Percentiles rank a stretch among this genome's conserved stretches.
phyloP scores from a whole-genome alignment of 2,888 invertebrate genomes.

The Caenorhabditis panamensis region DNA sequence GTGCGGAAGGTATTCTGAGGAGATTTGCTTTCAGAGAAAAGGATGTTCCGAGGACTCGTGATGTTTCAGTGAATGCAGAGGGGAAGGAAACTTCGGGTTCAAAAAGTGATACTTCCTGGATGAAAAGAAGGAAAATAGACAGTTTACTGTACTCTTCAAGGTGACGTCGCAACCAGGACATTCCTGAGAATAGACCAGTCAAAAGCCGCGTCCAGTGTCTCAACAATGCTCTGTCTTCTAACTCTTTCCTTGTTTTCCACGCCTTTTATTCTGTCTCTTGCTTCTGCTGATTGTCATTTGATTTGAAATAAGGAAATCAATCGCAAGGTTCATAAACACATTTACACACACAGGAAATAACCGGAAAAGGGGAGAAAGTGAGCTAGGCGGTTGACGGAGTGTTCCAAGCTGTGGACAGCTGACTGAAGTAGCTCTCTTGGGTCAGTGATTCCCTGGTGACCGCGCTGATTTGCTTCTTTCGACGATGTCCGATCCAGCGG shows the following conservation, averaged over 20 bases:
- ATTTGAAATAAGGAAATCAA: background rate
- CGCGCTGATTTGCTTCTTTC: slow-evolving; percentile 16
- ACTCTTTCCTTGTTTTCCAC: background rate
- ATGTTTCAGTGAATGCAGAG: no score
- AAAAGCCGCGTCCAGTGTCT: no score
- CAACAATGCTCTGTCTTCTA: no score
- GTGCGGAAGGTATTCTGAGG: no score
- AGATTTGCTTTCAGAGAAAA: no score
- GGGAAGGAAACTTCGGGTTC: no score
- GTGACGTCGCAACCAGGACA: no score
- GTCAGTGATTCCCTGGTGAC: slow-evolving; percentile 29
- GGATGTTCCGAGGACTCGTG: no score
- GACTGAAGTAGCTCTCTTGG: slow-evolving; percentile 32
- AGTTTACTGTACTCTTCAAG: no score
- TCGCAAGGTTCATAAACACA: background rate
- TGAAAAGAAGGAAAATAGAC: no score
- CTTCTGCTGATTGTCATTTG: background rate
- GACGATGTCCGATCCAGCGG: slow-evolving; percentile 26
- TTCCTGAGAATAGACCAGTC: no score
- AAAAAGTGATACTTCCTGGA: no score
- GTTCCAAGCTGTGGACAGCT: slow-evolving; percentile 28
- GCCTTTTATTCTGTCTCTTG: background rate
- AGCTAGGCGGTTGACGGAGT: background rate
- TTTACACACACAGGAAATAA: background rate
- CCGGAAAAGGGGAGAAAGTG: background rate